phyloP scores from a whole-genome alignment of 2,888 invertebrate genomes.

The Pelosia muscerda region DNA sequence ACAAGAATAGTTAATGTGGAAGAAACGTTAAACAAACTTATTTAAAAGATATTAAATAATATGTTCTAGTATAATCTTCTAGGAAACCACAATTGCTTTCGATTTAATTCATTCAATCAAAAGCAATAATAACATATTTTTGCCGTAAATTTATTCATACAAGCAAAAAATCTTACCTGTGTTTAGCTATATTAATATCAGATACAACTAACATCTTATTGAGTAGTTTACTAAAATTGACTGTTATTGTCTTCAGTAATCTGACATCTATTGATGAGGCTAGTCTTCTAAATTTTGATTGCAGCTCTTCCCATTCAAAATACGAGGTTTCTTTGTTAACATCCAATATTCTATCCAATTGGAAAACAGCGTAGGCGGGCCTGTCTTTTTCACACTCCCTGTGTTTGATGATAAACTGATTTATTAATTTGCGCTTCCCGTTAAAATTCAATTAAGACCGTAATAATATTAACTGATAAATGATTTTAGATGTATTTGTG shows the following conservation, averaged over 20 bases:
- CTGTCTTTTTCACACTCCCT: slow-evolving; percentile 91
- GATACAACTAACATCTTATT: slow-evolving; percentile 86
- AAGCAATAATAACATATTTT: no score
- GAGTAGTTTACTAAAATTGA: slow-evolving; percentile 86
- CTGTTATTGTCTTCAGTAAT: slow-evolving; percentile 85
- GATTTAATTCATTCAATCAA: no score
- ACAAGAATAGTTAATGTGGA: no score
- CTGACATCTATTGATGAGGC: slow-evolving; percentile 85
- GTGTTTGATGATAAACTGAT: slow-evolving; percentile 20
- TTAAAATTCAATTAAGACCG: neutral
- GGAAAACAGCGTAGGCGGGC: slow-evolving; percentile 91
- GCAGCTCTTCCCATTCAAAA: slow-evolving; percentile 88
- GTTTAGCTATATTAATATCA: slow-evolving; percentile 88
- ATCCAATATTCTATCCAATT: slow-evolving; percentile 90
- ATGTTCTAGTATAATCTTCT: no score
- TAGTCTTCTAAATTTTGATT: slow-evolving; percentile 83
- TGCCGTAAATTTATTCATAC: neutral
- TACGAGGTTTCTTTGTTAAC: slow-evolving; percentile 89
- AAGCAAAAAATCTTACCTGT: slow-evolving; percentile 68
- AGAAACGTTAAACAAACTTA: no score
- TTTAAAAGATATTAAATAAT: no score
- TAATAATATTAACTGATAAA: no score
- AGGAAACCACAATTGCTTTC: no score
- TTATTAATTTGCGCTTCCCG: neutral
- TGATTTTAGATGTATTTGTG: no score